Base-by-base conservation (phyloP, 1,140 invertebrate species). In the Nephila pilipes region DNA sequence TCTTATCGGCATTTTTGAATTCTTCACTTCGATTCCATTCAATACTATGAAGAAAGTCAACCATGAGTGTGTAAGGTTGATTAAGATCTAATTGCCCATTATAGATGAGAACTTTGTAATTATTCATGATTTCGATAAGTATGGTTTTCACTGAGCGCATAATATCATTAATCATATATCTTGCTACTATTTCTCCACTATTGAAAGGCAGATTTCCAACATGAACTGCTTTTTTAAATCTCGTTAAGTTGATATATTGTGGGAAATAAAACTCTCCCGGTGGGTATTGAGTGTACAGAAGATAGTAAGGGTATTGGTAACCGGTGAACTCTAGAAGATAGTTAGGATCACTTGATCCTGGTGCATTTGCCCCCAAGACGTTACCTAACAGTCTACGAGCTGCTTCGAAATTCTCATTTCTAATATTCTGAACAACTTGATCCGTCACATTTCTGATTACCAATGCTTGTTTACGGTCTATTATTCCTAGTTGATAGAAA, bases 61-160 rank as follows among this genome's bases (percentile, higher is more conserved):
- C 96, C 0, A 97, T 98, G 55, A 97, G 94, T 0, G 97, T 97
- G 95, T 98, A 98, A 1, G 97, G 97, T 2, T 98, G 97, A 94
- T 98, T 98, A n/a, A 99, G 97, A 95, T 99, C 98, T 58, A 98
- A 95, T 94, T 98, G 97, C 0, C 98, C 98, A 94, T 97, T 98
- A 95, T 98, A 98, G 3, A 94, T 85, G n/a, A 94, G 20, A 0
- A 93, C 85, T 65, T 93, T 93, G 79, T 94, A 94, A 58, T 94
- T 92, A 87, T 96, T 94, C 96, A 97, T 92, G 1, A 99, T 95
- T 90, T 97, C 97, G 8, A 96, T 96, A 79, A 99, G 95, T 96
- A 97, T 97, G 1, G 97, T 97, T 65, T 97, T 97, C 32, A 98
- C 97, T 0, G 97, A 97, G 94, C 98, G 96, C 97, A 98, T 98